Base-by-base conservation (phyloP, 2,113 vertebrate genomes). In the Gnathonemus longibarbis region DNA sequence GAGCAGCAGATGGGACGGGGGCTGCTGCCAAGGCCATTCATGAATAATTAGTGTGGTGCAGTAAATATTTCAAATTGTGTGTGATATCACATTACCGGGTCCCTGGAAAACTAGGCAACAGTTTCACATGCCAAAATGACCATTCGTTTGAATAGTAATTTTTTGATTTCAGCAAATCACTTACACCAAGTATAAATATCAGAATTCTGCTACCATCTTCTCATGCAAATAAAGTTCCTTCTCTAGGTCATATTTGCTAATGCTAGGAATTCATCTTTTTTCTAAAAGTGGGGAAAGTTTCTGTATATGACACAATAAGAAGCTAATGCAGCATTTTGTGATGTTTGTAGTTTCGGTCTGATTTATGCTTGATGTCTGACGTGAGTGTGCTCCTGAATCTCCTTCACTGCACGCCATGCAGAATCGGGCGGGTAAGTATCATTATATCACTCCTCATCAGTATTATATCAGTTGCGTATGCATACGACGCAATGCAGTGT, bases 61-160 rank as follows among this genome's bases (percentile, higher is more conserved):
- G 90, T 96, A 92, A 96, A 96, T 96, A 93, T 95, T 96, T 95
- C 13, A 96, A 94, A 91, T 93, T 45, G 89, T 89, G 92, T 93
- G 94, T 90, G 88, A 94, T 92, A 89, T 95, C 94, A 89, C 86
- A 49, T 96, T 95, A 94, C 95, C 84, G 88, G 86, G 92, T 84
- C 80, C 89, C 90, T 92, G 88, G 90, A 93, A 92, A 88, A 17
- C 10, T 21, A 39, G 31, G 74, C 46, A 84, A 89, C 88, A 87
- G 92, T 87, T 87, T 89, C 90, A 66, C 88, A 90, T 93, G 74
- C 35, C 24, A 91, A 93, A 90, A 91, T 56, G 89, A 88, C 91
- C 46, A 87, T 93, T 91, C 92, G 80, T 89, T 80, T 90, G 58
- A 62, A 83, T 62, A 74, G 15, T n/a, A 46, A 13, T 48, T 77